Conservation (phyloP, 1,140 invertebrate species). For the Halictus rubicundus region DNA sequence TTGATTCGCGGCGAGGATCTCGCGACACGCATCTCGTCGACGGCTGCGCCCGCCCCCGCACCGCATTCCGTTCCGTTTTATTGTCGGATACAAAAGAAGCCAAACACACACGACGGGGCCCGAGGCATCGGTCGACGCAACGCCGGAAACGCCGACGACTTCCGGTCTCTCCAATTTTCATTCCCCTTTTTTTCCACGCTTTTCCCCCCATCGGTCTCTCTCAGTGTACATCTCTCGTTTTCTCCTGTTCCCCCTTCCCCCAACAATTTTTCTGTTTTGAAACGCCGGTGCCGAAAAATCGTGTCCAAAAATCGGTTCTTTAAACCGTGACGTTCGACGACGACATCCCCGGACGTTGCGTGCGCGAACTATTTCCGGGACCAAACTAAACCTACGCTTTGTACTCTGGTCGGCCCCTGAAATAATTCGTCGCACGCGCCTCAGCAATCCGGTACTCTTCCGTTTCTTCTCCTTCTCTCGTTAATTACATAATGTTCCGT, state of each 20-base stretch:
- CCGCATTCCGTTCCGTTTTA: conserved; percentile 7
- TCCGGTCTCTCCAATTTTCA: background rate
- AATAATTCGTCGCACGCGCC: conserved; percentile 70
- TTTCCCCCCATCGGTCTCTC: conserved; percentile 9
- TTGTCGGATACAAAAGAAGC: conserved; percentile 37
- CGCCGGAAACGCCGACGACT: background rate
- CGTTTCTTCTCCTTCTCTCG: conserved; percentile 10
- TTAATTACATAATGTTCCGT: conserved; percentile 18
- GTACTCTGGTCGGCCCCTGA: conserved; percentile 77
- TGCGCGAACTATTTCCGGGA: conserved; percentile 72
- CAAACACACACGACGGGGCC: background rate
- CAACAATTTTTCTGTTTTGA: background rate
- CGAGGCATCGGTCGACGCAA: conserved; percentile 15
- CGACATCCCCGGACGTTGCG: conserved; percentile 50
- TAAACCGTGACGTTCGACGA: conserved; percentile 45
- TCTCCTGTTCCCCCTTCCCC: background rate
- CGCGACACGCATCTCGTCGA: too few relatives aligned
- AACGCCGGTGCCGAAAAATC: conserved; percentile 1
- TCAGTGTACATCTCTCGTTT: too few relatives aligned
- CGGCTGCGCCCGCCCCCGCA: background rate
- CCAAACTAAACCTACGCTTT: conserved; percentile 78
- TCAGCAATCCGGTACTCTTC: conserved; percentile 27
- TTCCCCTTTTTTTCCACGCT: background rate
- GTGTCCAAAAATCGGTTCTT: conserved; percentile 4
- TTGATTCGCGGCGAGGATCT: conserved; percentile 21